phyloP scores from a whole-genome alignment of 2,113 vertebrate species.

The Entelurus aequoreus region DNA sequence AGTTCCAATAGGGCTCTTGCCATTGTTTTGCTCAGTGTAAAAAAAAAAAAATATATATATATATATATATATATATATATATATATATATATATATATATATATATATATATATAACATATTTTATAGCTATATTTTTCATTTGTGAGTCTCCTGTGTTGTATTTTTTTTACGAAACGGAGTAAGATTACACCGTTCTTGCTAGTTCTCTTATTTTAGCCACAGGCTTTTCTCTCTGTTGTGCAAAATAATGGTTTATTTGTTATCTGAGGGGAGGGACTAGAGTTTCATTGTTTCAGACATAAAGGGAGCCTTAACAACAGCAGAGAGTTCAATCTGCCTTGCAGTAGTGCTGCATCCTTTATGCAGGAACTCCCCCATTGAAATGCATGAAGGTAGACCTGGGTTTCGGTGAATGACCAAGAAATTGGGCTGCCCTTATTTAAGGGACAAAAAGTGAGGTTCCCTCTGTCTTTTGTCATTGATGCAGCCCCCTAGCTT shows the following conservation, averaged over 20 bases:
- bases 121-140: too few species aligned
- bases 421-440: conserved; percentile 56
- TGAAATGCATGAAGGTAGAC: conserved; percentile 66
- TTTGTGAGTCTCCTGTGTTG: background rate
- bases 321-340: conserved; percentile 52
- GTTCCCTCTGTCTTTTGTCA: conserved; percentile 69
- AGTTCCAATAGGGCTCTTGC: too few species aligned
- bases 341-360: conserved; percentile 45
- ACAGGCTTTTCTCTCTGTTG: conserved; percentile 23
- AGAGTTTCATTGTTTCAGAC: conserved; percentile 57
- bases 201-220: conserved; percentile 14
- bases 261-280: conserved; percentile 53
- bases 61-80: too few species aligned
- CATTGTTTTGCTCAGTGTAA: too few species aligned
- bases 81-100: too few species aligned
- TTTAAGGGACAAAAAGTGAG: conserved; percentile 63
- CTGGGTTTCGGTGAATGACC: conserved; percentile 57
- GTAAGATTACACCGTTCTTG: background rate
- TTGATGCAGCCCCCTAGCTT: conserved; percentile 51
- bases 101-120: too few species aligned
- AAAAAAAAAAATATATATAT: too few species aligned
- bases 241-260: conserved; percentile 60
- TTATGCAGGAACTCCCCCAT: conserved; percentile 61
- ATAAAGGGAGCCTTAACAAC: conserved; percentile 63
- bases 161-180: conserved; percentile 10